These are phyloP conservation scores for Mimachlamys varia DNA, from an alignment of 2,888 invertebrate genomes.

Conservation along the genomic window DNA sequence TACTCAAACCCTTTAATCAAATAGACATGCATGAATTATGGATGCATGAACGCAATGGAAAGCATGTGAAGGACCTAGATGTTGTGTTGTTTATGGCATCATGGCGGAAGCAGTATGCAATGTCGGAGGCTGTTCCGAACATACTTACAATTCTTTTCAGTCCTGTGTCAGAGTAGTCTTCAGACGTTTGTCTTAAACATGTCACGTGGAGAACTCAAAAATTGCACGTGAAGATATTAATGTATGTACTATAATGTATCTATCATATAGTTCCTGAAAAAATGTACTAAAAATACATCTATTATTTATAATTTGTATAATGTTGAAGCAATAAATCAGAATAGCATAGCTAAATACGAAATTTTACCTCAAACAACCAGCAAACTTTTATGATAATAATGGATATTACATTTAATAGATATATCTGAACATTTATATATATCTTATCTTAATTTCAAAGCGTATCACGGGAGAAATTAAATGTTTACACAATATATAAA, in stretches of 20 bases:
- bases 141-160: not conserved
- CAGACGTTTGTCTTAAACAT: not conserved
- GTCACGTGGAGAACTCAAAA: not conserved
- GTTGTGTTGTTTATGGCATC: not conserved
- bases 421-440: too few relatives aligned
- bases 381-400: too few relatives aligned
- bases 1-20: not conserved
- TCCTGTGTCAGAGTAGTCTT: not conserved
- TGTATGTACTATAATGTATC: too few relatives aligned
- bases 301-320: not conserved
- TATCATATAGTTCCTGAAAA: not conserved
- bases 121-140: not conserved
- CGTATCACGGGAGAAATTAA: too few relatives aligned
- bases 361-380: not conserved
- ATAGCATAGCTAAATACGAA: not conserved
- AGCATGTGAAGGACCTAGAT: not conserved
- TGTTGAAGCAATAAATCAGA: too few relatives aligned
- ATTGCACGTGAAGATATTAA: too few relatives aligned
- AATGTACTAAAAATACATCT: not conserved
- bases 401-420: too few relatives aligned
- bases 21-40: constrained; percentile 13
- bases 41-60: constrained; percentile 10
- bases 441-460: too few relatives aligned
- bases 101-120: not conserved
- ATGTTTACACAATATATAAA: too few relatives aligned